phyloP scores from a whole-genome alignment of 1,140 invertebrate genomes.

The Potamilus streckersoni region DNA sequence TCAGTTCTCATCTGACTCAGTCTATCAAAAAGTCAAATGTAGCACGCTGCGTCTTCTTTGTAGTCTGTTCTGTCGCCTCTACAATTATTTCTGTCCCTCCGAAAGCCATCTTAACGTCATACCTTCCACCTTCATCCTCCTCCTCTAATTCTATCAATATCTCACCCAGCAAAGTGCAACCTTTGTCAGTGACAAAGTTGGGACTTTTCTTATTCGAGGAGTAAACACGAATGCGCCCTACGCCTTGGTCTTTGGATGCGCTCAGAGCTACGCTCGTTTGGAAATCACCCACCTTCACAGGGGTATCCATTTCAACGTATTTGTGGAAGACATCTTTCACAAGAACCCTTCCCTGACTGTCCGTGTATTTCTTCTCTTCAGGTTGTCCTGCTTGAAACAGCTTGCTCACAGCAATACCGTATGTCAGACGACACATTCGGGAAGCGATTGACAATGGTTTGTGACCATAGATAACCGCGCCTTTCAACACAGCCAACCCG shows the following conservation, averaged over 20 bases:
- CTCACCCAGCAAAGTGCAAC: constrained; percentile 17
- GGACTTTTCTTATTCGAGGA: constrained; percentile 18
- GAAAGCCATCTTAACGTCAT: constrained; percentile 24
- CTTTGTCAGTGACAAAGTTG: constrained; percentile 18
- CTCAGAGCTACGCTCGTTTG: constrained; percentile 8
- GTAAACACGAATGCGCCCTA: constrained; percentile 11
- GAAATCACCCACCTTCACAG: constrained; percentile 10
- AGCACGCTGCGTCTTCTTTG: constrained; percentile 7
- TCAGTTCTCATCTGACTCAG: too few species aligned
- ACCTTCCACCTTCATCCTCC: constrained; percentile 10
- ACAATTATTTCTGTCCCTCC: constrained; percentile 30
- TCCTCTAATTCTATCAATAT: constrained; percentile 13
- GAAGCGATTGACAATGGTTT: constrained; percentile 14
- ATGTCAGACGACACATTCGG: constrained; percentile 18
- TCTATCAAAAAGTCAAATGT: constrained; percentile 21
- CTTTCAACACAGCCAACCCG: constrained; percentile 28
- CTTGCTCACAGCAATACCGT: constrained; percentile 20
- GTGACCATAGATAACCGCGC: constrained; percentile 28
- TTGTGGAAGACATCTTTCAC: constrained; percentile 27
- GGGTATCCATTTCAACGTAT: constrained; percentile 12
- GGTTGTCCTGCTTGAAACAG: constrained; percentile 8
- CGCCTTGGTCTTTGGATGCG: constrained; percentile 2
- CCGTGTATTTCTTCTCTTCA: constrained; percentile 7
- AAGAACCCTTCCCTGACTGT: constrained; percentile 8
- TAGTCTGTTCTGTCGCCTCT: constrained; percentile 19